phyloP scores from a whole-genome alignment of 2,113 vertebrate genomes.

The Corythoichthys intestinalis region DNA sequence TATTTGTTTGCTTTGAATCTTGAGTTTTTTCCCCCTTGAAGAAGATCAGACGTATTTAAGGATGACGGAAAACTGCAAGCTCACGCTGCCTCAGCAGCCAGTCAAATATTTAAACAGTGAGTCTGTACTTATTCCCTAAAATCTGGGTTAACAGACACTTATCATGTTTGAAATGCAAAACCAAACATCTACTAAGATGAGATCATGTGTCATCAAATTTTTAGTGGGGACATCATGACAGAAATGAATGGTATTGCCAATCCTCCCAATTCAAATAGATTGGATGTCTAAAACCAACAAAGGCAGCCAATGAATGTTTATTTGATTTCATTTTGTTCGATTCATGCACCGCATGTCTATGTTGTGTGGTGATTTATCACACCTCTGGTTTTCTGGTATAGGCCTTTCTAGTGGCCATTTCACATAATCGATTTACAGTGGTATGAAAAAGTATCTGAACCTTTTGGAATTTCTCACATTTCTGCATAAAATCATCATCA shows the following conservation, averaged over 20 bases:
- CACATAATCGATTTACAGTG: too few species aligned
- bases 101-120: constrained; percentile 23
- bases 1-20: background rate
- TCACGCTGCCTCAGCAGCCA: background rate
- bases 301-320: too few species aligned
- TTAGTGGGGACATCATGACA: constrained; percentile 1
- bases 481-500: too few species aligned
- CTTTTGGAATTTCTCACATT: too few species aligned
- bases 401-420: too few species aligned
- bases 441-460: too few species aligned
- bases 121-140: constrained; percentile 4
- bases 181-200: constrained; percentile 1
- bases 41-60: constrained; percentile 13
- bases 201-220: background rate
- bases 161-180: constrained; percentile 12
- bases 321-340: too few species aligned
- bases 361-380: too few species aligned
- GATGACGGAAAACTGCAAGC: constrained; percentile 1
- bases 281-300: too few species aligned
- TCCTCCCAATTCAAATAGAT: too few species aligned
- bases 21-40: background rate
- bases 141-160: constrained; percentile 17
- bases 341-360: too few species aligned
- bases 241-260: background rate
- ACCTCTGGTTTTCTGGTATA: too few species aligned